Conservation (phyloP, 2,888 invertebrate species). For the Rhamnusium bicolor region DNA sequence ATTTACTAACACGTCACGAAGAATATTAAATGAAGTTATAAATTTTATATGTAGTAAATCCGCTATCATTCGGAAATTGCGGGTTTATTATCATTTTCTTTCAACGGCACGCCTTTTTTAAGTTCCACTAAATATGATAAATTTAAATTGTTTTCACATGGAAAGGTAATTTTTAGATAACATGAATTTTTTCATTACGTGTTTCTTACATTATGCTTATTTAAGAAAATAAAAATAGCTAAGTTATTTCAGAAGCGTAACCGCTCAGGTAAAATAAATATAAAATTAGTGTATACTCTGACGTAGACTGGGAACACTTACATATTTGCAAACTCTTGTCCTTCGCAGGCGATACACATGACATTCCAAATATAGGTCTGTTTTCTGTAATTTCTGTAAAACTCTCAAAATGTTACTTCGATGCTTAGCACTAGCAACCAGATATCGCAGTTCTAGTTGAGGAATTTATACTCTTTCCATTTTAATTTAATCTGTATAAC, state of each 20-base stretch:
- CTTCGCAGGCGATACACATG: too few relatives aligned
- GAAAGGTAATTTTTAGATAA: not conserved
- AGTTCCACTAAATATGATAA: not conserved
- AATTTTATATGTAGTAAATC: not conserved
- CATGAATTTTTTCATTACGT: not conserved
- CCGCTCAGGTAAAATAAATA: not conserved
- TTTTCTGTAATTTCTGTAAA: too few relatives aligned
- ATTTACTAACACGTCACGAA: not conserved
- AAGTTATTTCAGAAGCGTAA: not conserved
- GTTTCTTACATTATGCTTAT: not conserved
- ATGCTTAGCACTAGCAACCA: too few relatives aligned
- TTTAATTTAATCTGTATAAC: too few relatives aligned
- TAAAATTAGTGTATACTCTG: not conserved
- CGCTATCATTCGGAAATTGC: constrained; percentile 8
- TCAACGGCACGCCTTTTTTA: not conserved
- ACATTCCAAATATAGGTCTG: too few relatives aligned
- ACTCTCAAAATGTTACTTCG: too few relatives aligned
- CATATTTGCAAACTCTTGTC: too few relatives aligned
- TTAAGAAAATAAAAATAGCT: not conserved
- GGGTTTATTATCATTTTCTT: constrained; percentile 1
- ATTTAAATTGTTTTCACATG: not conserved
- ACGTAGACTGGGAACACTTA: too few relatives aligned
- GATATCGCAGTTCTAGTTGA: too few relatives aligned
- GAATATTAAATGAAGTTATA: not conserved
- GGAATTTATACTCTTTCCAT: too few relatives aligned